Base-by-base conservation (phyloP, 2,797 vertebrate genomes). In the Anas acuta region DNA sequence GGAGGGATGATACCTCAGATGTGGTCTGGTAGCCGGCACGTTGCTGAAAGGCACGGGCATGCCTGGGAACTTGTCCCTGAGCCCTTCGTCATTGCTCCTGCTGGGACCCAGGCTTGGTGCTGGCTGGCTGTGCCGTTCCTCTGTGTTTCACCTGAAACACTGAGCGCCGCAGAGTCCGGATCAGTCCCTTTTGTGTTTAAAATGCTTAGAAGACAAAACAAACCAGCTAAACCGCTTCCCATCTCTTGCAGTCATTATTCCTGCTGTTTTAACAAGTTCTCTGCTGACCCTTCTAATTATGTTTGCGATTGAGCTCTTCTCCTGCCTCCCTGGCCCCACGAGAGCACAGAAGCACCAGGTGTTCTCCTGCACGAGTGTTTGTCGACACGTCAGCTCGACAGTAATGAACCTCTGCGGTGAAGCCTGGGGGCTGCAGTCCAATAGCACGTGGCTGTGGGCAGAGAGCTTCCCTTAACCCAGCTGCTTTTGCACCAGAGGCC, bases 401-500 rank as follows among this genome's bases (percentile, higher is more conserved):
- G 1, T 13, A 37, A 26, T 5, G 2, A 62, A 8, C 10, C 0
- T 6, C 37, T 32, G 60, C 0, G 1, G 11, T 39, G 58, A 53
- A 53, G 33, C 66, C 11, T 3, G 0, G 9, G 66, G 64, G 37
- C 28, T 32, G 85, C 11, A 20, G 35, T 20, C 53, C 18, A 5
- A 21, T 1, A 33, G 35, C 65, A 2, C 1, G 0, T 41, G 82
- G 69, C 47, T 45, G 58, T 0, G 15, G 54, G 33, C 49, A 47
- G 41, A 23, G 49, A 57, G 33, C 41, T 20, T 41, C 1, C 0
- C 45, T 39, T 56, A 26, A 4, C 69, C 54, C 22, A 6, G 7
- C 58, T 32, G 56, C 64, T 79, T 6, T 20, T n/a, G 25, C 18
- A 7, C 22, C 23, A 54, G 53, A 62, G 8, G 8, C 30, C 33